Base-by-base conservation (phyloP, 1,140 invertebrate genomes). In the Samia ricini region DNA sequence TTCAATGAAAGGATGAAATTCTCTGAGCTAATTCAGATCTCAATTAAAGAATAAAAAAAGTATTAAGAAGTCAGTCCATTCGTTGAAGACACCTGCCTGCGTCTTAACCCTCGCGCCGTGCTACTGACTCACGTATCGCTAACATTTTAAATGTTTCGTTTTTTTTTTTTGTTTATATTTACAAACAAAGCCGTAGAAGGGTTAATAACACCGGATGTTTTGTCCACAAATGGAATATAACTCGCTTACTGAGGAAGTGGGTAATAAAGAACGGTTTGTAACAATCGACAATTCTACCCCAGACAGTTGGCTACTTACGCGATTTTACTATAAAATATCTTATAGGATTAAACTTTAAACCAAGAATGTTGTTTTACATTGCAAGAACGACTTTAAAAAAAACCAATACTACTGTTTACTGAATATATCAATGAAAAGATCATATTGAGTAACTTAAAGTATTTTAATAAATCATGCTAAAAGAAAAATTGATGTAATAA, bases 161-260 rank as follows among this genome's bases (percentile, higher is more conserved):
- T 74, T 72, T 54, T 63, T 77, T 77, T 79, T 74, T 72, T 57
- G 19, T 42, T 7, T 33, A 74, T 81, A 84, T 85, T 85, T 81
- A 85, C 80, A 85, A 83, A 85, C 80, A 83, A 77, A 80, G 76
- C 70, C 63, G 56, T 61, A 49, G 50, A 60, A 63, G 78, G 79
- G 79, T 82, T 79, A 76, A 75, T 69, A 74, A 61, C 74, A 76
- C 82, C 77, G 80, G 82, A 83, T 72, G 78, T 68, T 69, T 68
- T 60, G 64, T 69, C 66, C 81, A 76, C 72, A 73, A 73, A 79
- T 76, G 81, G 76, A 58, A 58, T 65, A 75, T 74, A 77, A 71
- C 69, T 72, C 56, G 56, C 56, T 60, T 67, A 5, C 50, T 69
- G 68, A 82, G 81, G 81, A 84, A 84, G 75, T 76, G 71, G 69